Base-by-base conservation (phyloP, 2,888 invertebrate genomes). In the Luperina testacea region DNA sequence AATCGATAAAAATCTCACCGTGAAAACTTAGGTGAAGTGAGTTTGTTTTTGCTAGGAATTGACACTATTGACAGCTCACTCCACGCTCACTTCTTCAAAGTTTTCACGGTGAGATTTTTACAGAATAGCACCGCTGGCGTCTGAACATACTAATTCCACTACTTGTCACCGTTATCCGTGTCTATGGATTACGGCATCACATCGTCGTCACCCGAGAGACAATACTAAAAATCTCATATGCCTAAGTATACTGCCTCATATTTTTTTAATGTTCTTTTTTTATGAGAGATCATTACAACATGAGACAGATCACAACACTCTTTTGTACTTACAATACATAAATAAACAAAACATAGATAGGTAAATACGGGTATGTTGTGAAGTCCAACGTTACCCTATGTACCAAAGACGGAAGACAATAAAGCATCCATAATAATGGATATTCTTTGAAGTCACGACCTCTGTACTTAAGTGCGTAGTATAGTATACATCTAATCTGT, bases 391-490 rank as follows among this genome's bases (percentile, higher is more conserved):
- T 17, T 53, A 70, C 57, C 59, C 13, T 73, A 71, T 61, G 51
- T 73, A 20, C 15, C n/a, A 63, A 78, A 72, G 53, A 57, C 72
- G 63, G 27, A 75, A 81, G 75, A 78, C 71, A 86, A 86, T 82
- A 78, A 82, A 80, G 42, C 79, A 82, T 80, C 67, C 77, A 61
- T 77, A 77, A 87, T 88, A 84, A 89, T 76, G 59, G 64, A 79
- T 75, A 81, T 76, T 81, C 75, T 78, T 88, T 88, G 76, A 85
- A 81, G 75, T 68, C 51, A 20, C 77, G 63, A 69, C 77, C 78
- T 87, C 72, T 81, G 76, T 76, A 69, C 79, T 59, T 79, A 82
- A 84, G 78, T 82, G 70, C 75, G 84, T 80, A 75, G 48, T 82
- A 87, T 51, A 81, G 69, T 77, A 75, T 78, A 78, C 81, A 80